Base-by-base conservation (phyloP, 2,888 invertebrate species). In the Dryadula phaetusa region DNA sequence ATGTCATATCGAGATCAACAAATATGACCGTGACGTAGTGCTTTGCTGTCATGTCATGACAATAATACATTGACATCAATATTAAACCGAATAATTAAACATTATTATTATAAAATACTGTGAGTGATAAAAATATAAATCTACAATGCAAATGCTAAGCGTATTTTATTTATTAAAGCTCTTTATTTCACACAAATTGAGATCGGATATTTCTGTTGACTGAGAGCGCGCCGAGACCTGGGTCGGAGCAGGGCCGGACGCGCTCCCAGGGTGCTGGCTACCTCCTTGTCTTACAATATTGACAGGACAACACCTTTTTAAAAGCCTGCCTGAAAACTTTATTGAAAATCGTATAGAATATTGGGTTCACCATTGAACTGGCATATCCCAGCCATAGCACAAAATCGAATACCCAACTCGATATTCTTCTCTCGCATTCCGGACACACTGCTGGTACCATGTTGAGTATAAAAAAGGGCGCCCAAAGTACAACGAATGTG, bases 331-430 rank as follows among this genome's bases (percentile, higher is more conserved):
- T 94, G 88, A 98, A 98, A 67, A 97, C 96, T 83, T 98, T 97
- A 88, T 98, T 98, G 88, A 98, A 98, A 79, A 98, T 97, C 25
- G 98, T 98, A 85, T 98, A 98, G 90, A 98, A 98, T 79, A 98
- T 97, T 0, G 98, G 98, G 89, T 98, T 98, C 37, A 98, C 97
- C 95, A 98, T 98, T 14, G 98, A 98, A 82, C 98, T 98, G 64
- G 98, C 96, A 83, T 98, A 98, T 20, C 98, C 98, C 71, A 98
- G 92, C 98, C 98, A 98, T 54, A 98, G 95, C 66, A 97, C 98
- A 70, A 97, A 94, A 82, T 97, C 97, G 79, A 97, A 96, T 52
- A 98, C 96, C 94, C 97, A 96, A 72, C 94, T 94, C 62, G 96
- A 94, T 61, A 97, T 95, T 66, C 95, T 93, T 44, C 94, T 94